These are phyloP conservation scores for Drosophila truncata DNA, from an alignment of 1,140 invertebrate species.

Conservation along the genomic window DNA sequence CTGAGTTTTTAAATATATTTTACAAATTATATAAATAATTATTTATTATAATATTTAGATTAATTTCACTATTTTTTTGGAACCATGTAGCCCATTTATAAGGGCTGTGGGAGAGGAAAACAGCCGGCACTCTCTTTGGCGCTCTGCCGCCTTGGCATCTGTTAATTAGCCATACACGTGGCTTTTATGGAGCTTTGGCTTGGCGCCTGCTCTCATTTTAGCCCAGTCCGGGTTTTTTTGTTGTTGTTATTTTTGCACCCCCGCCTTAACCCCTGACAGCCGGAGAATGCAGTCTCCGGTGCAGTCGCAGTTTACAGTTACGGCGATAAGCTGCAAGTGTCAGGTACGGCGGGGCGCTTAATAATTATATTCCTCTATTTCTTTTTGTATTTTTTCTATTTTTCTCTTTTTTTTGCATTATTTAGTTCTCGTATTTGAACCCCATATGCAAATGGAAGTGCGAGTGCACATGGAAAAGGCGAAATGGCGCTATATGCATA, in stretches of 20 bases:
- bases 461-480: constrained; percentile 10
- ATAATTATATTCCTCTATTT: constrained; percentile 13
- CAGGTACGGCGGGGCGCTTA: constrained; percentile 21
- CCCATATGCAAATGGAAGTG: constrained; percentile 30
- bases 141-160: constrained; percentile 21
- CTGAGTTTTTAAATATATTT: no score
- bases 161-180: constrained; percentile 68
- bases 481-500: constrained; percentile 10
- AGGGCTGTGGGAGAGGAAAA: constrained; percentile 4
- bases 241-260: not conserved
- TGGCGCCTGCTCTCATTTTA: constrained; percentile 34
- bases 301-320: constrained; percentile 35
- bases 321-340: constrained; percentile 27
- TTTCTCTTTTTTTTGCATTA: not conserved
- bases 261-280: not conserved
- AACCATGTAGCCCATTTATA: not conserved
- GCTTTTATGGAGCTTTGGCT: constrained; percentile 51
- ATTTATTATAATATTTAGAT: not conserved
- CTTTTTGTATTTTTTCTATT: not conserved
- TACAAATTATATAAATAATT: not conserved
- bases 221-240: not conserved
- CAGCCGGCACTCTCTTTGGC: not conserved
- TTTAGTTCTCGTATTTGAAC: constrained; percentile 4
- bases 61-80: not conserved
- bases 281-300: not conserved